These are phyloP conservation scores for Rhynchopsitta pachyrhyncha DNA, from an alignment of 2,113 vertebrate species.

Conservation along the genomic window DNA sequence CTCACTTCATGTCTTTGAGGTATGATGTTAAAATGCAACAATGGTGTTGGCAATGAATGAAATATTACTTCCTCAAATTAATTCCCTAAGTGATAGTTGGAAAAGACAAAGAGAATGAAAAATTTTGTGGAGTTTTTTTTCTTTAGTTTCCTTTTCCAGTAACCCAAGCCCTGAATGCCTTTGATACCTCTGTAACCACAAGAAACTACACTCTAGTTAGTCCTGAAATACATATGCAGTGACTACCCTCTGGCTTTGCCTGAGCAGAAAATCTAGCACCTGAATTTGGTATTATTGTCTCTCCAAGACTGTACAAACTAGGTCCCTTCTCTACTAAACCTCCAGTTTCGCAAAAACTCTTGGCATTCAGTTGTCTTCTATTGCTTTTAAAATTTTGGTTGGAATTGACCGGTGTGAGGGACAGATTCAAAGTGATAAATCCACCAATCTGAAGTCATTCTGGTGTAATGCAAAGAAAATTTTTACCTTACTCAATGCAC, in stretches of 20 bases:
- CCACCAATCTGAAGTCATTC: neutral
- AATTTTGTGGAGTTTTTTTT: neutral
- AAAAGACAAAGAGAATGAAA: neutral
- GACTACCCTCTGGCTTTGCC: neutral
- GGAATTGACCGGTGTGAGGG: neutral
- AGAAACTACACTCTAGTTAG: too few relatives aligned
- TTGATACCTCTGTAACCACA: neutral
- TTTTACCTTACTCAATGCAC: neutral
- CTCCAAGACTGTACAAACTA: accelerated
- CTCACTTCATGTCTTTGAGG: neutral
- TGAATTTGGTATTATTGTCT: neutral
- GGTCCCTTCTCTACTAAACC: neutral
- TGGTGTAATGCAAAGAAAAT: neutral
- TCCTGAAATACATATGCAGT: neutral
- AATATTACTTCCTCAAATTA: neutral
- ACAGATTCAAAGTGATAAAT: neutral
- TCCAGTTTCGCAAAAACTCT: neutral
- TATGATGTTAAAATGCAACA: neutral
- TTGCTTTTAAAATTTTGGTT: neutral
- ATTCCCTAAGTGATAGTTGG: neutral
- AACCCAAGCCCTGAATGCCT: neutral
- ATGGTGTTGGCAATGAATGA: neutral
- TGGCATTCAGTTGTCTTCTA: neutral
- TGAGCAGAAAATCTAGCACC: neutral
- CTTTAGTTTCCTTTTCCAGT: neutral